Base-by-base conservation (phyloP, 1,140 invertebrate species). In the Apis laboriosa region DNA sequence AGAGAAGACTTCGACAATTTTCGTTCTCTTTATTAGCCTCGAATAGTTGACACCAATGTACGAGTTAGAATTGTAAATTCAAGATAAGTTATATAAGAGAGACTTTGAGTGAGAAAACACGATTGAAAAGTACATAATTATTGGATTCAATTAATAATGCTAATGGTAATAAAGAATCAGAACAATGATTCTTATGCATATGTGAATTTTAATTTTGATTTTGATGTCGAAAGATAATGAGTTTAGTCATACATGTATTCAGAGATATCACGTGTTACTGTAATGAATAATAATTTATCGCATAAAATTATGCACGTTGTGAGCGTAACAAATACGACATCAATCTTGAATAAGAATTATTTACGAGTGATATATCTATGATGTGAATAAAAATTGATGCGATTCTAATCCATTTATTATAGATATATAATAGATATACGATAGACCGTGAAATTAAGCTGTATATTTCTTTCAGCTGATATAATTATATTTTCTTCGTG, bases 271-370 rank as follows among this genome's bases (percentile, higher is more conserved):
- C 51, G 61, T 64, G 61, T 76, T 76, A 21, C 60, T 17, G 28
- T 77, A 82, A 55, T 67, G n/a, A 60, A 55, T 13, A 12, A n/a
- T 56, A 24, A 28, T 24, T 81, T 21, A 53, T 34, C 24, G 43
- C 73, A 66, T 77, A 68, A 51, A 66, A 77, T 81, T 76, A 81
- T 77, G 51, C 55, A 64, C 24, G 24, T 66, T 53, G 17, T 24
- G 21, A 81, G 73, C 73, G 64, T 60, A 68, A 58, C 73, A 68
- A 81, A 75, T 76, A 58, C 73, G 73, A 81, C 73, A 67, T 76
- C 60, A 81, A 77, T 77, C 73, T 77, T 13, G 63, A 24, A 51
- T 51, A 68, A 81, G 49, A n/a, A 53, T 53, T 55, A 43, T 66
- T 74, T 17, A 56, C 34, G n/a, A 64, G 1, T 56, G 61, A 4